Percentiles rank a stretch among this genome's conserved stretches.
phyloP scores from a whole-genome alignment of 1,140 invertebrate species.

The Anoplophora glabripennis region DNA sequence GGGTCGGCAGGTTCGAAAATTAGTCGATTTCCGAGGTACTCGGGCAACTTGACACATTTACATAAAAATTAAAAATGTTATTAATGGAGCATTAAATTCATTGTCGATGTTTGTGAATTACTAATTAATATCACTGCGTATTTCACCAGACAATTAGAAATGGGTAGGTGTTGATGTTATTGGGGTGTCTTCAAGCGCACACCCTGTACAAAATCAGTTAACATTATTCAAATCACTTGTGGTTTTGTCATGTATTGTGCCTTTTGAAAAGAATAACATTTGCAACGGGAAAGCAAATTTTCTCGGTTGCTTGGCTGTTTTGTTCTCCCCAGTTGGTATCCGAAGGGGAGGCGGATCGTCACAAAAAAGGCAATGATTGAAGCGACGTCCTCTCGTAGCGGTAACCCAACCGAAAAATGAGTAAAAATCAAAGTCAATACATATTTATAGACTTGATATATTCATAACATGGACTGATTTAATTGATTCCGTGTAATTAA shows the following conservation, averaged over 20 bases:
- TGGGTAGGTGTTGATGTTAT: no score
- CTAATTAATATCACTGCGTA: no score
- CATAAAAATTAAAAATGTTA: no score
- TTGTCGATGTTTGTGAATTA: no score
- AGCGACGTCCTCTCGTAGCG: constrained; percentile 22
- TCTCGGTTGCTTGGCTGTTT: constrained; percentile 13
- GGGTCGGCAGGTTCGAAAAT: no score
- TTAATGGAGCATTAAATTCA: no score
- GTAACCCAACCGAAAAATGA: constrained; percentile 31
- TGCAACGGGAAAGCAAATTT: constrained; percentile 4
- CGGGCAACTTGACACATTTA: no score
- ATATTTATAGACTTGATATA: constrained; percentile 32
- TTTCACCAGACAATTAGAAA: no score
- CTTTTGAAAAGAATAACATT: constrained; percentile 11
- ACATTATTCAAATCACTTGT: constrained; percentile 4
- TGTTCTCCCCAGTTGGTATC: constrained; percentile 8
- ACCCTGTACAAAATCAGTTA: no score
- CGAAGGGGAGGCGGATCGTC: neutral
- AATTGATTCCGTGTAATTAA: constrained; percentile 33
- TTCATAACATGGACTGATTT: constrained; percentile 33
- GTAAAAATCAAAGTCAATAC: constrained; percentile 31
- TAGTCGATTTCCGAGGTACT: no score
- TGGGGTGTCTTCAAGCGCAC: no score
- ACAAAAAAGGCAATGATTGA: constrained; percentile 15
- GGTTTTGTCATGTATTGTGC: constrained; percentile 5